phyloP scores from a whole-genome alignment of 2,888 invertebrate species.

The Agrotis ipsilon region DNA sequence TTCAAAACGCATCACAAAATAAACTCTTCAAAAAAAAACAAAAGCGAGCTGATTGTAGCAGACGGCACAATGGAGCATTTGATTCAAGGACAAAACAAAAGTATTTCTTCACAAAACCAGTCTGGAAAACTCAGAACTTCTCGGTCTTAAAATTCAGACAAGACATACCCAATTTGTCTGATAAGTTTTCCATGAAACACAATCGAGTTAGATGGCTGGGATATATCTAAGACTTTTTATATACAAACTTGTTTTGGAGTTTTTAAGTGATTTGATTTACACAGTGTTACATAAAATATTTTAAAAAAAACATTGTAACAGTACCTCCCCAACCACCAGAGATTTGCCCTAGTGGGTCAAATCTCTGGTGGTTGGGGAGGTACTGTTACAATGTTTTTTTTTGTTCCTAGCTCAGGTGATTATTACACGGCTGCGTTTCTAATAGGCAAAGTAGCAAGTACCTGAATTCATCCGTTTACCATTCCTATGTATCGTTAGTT shows the following conservation, averaged over 20 bases:
- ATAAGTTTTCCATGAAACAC: constrained; percentile 34
- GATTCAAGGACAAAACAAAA: constrained; percentile 34
- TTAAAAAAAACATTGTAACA: too few species aligned
- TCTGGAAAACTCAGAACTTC: constrained; percentile 11
- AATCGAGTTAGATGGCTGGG: constrained; percentile 35
- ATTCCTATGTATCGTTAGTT: too few species aligned
- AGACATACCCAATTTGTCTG: constrained; percentile 46
- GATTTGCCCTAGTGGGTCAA: too few species aligned
- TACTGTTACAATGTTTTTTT: too few species aligned
- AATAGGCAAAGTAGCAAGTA: too few species aligned
- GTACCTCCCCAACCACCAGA: too few species aligned
- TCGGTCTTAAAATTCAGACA: constrained; percentile 24
- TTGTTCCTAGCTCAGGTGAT: too few species aligned
- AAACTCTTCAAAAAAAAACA: constrained; percentile 1
- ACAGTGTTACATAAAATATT: too few species aligned
- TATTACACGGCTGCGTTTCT: too few species aligned
- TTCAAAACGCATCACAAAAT: background rate
- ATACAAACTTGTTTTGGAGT: background rate
- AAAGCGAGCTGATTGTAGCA: background rate
- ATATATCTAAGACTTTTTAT: background rate
- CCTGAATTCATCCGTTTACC: too few species aligned
- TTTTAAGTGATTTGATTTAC: too few species aligned
- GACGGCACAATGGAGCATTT: constrained; percentile 12
- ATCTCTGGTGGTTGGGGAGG: too few species aligned
- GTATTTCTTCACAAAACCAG: constrained; percentile 2